These are phyloP conservation scores for Gallinago media DNA, from an alignment of 2,113 vertebrate genomes.

Conservation along the genomic window DNA sequence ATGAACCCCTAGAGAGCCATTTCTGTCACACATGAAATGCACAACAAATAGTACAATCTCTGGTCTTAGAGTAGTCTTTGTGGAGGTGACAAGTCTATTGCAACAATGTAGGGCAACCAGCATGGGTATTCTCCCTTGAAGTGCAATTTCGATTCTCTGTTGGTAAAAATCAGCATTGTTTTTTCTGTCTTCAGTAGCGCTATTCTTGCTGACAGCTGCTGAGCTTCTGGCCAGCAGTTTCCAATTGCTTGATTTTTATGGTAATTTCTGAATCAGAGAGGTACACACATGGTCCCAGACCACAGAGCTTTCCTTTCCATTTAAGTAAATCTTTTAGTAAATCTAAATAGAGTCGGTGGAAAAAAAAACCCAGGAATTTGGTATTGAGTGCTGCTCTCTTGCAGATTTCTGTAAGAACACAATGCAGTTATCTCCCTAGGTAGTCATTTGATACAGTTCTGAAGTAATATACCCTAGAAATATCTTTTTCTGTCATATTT, in stretches of 20 bases:
- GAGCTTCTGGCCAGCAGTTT: background rate
- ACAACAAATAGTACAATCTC: background rate
- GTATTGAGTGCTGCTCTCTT: background rate
- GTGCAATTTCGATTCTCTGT: background rate
- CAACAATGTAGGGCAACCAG: background rate
- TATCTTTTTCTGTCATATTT: slow-evolving; percentile 65
- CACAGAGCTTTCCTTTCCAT: background rate
- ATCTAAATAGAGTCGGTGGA: background rate
- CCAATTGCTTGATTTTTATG: background rate
- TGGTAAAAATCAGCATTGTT: background rate
- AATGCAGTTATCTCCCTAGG: slow-evolving; percentile 17
- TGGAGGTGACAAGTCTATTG: background rate
- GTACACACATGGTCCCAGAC: background rate
- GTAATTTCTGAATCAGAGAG: background rate
- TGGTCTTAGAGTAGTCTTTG: background rate
- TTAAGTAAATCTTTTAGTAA: background rate
- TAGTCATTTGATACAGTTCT: slow-evolving; percentile 19
- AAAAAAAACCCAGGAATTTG: background rate
- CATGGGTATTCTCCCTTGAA: background rate
- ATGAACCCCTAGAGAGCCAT: background rate
- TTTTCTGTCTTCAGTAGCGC: background rate
- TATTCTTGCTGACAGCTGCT: background rate
- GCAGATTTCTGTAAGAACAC: background rate
- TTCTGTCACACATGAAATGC: background rate
- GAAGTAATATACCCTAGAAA: slow-evolving; percentile 35